Base-by-base conservation (phyloP, 2,797 vertebrate genomes). In the Rhyacichthys aspro region DNA sequence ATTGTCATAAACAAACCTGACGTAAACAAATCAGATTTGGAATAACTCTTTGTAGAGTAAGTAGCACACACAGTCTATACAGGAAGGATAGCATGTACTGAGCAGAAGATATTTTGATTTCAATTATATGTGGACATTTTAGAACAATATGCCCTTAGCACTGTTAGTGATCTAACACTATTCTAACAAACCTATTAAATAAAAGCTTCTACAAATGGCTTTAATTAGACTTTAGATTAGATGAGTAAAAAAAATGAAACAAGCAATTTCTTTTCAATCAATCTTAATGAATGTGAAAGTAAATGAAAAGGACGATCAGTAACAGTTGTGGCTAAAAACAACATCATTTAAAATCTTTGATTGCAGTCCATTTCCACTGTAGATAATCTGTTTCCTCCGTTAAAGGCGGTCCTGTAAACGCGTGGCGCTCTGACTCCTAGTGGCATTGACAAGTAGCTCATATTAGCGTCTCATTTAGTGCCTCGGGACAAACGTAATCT, bases 391-490 rank as follows among this genome's bases (percentile, higher is more conserved):
- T 63, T 44, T 48, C 43, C 53, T 42, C 23, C 42, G 9, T 34
- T 55, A 55, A 39, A 70, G 16, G 16, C 9, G 16, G 42, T 52
- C 57, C 33, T 56, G 66, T 23, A 66, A 56, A 62, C 11, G 11
- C 49, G 18, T 38, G 49, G 11, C 34, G 34, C 33, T 37, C 49
- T 11, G 59, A 65, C 64, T 83, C 23, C 48, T 63, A 54, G 57
- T 52, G 23, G 58, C n/a, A 14, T 48, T 76, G 75, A 78, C 60
- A 67, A 66, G 72, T 57, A 64, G 61, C 59, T 85, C 72, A 66
- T 87, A 82, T 76, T 41, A 67, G 76, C 63, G 64, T 75, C 57
- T 78, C 38, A 62, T 81, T 81, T 50, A 47, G 15, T 17, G 69
- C 72, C 57, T 63, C 38, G 0, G 68, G 70, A 76, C 58, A 71